Percentiles rank a stretch among this genome's conserved stretches.
phyloP scores from a whole-genome alignment of 2,113 vertebrate genomes.

The Hyaena hyaena region DNA sequence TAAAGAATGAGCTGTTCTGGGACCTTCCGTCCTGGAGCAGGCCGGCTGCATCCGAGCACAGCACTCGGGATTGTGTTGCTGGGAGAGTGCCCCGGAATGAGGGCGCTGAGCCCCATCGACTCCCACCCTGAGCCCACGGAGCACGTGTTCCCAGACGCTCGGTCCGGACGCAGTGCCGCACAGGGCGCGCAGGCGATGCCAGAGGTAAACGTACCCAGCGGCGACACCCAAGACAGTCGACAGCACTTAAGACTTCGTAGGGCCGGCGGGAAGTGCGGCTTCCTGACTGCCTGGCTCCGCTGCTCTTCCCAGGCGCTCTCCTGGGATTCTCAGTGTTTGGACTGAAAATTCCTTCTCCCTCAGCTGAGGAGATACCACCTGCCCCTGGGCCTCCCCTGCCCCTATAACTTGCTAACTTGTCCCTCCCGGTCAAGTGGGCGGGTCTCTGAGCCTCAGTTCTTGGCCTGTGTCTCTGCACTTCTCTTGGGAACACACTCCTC shows the following conservation, averaged over 20 bases:
- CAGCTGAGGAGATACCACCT: not conserved
- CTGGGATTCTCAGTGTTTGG: not conserved
- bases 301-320: not conserved
- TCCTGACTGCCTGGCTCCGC: not conserved
- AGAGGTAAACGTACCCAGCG: not conserved
- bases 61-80: not conserved
- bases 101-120: not conserved
- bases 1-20: not conserved
- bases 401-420: not conserved
- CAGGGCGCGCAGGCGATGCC: not conserved
- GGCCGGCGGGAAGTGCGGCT: not conserved
- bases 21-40: not conserved
- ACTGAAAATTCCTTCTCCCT: not conserved
- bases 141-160: not conserved
- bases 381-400: not conserved
- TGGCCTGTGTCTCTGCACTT: not conserved
- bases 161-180: rapidly evolving
- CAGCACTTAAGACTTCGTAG: not conserved
- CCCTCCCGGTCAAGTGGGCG: not conserved
- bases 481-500: not conserved
- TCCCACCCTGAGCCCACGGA: not conserved
- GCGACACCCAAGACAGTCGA: not conserved
- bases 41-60: not conserved
- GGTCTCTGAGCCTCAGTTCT: not conserved
- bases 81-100: not conserved